Conservation (phyloP, 2,113 vertebrate species). For the Desmodus rotundus region DNA sequence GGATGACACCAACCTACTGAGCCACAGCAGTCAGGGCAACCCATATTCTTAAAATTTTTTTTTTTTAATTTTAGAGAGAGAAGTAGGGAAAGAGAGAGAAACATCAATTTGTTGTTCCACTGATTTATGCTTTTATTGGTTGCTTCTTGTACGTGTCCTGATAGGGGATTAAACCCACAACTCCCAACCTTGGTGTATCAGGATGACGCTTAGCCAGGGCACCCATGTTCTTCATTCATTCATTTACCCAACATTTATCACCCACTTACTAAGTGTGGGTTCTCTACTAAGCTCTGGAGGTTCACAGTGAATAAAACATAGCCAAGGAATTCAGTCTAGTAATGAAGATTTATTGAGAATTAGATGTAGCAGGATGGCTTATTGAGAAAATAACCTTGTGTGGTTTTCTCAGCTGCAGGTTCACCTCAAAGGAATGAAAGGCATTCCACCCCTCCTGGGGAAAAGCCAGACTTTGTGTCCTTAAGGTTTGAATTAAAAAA, state of each 20-base stretch:
- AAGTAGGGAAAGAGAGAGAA: no score
- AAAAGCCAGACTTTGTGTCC: not conserved
- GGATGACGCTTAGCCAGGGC: not conserved
- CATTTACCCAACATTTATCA: not conserved
- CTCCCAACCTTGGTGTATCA: not conserved
- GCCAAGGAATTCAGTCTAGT: not conserved
- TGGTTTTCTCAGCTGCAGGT: not conserved
- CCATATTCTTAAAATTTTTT: no score
- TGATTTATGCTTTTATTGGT: no score
- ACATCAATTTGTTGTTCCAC: no score
- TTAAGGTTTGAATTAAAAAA: not conserved
- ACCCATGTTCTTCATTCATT: not conserved
- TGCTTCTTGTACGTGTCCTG: no score
- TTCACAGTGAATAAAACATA: not conserved
- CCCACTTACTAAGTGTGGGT: not conserved
- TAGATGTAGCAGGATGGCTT: constrained; percentile 14
- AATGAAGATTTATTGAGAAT: constrained; percentile 19
- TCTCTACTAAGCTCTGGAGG: not conserved
- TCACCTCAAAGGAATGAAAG: constrained; percentile 50
- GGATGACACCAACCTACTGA: no score
- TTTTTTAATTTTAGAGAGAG: no score
- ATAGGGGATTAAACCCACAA: no score
- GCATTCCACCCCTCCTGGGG: not conserved
- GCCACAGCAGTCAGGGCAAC: no score
- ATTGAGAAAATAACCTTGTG: not conserved